Base-by-base conservation (phyloP, 2,797 vertebrate genomes). In the Microhierax caerulescens region DNA sequence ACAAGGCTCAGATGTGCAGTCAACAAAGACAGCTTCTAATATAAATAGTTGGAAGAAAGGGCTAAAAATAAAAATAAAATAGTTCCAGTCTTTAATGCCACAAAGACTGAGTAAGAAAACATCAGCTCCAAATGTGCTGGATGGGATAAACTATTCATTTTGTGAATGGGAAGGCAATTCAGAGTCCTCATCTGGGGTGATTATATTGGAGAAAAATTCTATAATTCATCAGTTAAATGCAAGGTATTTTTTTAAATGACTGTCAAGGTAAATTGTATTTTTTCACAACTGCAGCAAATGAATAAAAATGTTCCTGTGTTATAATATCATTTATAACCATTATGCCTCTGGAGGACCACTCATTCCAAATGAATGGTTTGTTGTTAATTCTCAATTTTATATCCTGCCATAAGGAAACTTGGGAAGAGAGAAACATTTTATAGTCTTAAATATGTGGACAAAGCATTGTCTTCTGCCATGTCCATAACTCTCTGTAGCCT, bases 141-240 rank as follows among this genome's bases (percentile, higher is more conserved):
- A 96, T 92, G 80, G 48, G 63, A 94, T 84, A 83, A 95, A 95
- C 57, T 60, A 85, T 45, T 90, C 47, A 91, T 84, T 96, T 96
- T 19, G 32, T 88, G 73, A 94, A 97, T 69, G 57, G 57, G 85
- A 96, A 93, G 41, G 47, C 80, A 95, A 63, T 68, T 95, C 43
- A 56, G 83, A 91, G 68, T 63, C 73, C 36, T 94, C 67, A 95
- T 51, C 63, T 80, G 47, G 21, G 30, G 23, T 89, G 84, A 96
- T 93, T 94, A 96, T 95, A 95, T 81, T 67, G 84, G 75, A 85
- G 32, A 83, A 79, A 63, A 70, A 92, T 70, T 96, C 88, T 92
- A 13, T 94, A 96, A 88, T 88, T 88, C 36, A 87, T 70, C 57
- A 87, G n/a, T 82, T 94, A 59, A 94, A 67, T 57, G 45, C 30